phyloP scores from a whole-genome alignment of 2,797 vertebrate species.

The Numenius phaeopus region DNA sequence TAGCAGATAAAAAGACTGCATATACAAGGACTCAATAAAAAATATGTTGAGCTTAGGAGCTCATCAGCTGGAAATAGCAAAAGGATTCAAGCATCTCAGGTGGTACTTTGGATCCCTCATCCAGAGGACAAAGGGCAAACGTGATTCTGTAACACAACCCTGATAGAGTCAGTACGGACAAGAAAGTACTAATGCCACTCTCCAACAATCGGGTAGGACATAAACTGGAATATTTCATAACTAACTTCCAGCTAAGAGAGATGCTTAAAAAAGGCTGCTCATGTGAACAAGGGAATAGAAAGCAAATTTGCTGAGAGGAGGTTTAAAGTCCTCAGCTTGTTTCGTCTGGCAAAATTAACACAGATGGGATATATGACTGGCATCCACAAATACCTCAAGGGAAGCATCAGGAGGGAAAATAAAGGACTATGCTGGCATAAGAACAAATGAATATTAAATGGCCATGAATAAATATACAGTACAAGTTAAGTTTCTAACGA shows the following conservation, averaged over 20 bases:
- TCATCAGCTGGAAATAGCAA: not conserved
- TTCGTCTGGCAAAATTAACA: not conserved
- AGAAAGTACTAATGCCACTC: not conserved
- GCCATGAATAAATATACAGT: not conserved
- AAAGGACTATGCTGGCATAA: not conserved
- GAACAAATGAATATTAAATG: not conserved
- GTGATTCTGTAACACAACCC: not conserved
- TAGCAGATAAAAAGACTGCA: not conserved
- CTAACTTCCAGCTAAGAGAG: not conserved
- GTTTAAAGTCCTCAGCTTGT: not conserved
- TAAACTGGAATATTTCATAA: not conserved
- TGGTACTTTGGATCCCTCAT: not conserved
- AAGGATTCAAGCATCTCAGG: not conserved
- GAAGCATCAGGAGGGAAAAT: not conserved
- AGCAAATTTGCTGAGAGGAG: not conserved
- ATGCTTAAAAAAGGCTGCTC: not conserved
- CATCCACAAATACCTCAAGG: not conserved
- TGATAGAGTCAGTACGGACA: not conserved
- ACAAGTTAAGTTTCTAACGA: not conserved
- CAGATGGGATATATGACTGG: not conserved
- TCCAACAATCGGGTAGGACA: accelerated
- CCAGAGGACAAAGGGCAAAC: not conserved
- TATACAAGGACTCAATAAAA: not conserved
- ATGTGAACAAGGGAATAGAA: not conserved
- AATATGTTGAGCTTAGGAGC: not conserved